These are phyloP conservation scores for Rotaria socialis DNA, from an alignment of 2,888 invertebrate species.

Conservation along the genomic window DNA sequence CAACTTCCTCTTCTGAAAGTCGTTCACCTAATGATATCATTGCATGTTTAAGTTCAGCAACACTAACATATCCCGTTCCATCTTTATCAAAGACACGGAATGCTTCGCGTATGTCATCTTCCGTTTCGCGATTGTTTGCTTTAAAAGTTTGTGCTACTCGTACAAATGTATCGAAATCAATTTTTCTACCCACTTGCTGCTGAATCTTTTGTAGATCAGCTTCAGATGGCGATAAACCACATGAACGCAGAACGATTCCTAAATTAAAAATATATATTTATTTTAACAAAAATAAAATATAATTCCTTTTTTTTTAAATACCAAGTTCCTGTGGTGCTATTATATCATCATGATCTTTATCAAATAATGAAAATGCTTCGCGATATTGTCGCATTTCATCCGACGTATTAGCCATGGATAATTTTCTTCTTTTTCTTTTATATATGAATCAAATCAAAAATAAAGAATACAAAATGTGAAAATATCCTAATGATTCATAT, in stretches of 20 bases:
- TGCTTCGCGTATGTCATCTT: conserved; percentile 33
- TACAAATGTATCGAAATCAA: conserved; percentile 31
- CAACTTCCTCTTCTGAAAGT: conserved; percentile 13
- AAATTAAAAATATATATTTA: not conserved
- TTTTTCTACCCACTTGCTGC: conserved; percentile 24
- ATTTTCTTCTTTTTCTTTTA: not conserved
- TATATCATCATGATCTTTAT: conserved; percentile 33
- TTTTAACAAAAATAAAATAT: not conserved
- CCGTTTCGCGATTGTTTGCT: conserved; percentile 18
- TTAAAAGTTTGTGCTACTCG: not conserved
- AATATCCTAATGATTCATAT: not conserved
- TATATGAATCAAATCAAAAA: not conserved
- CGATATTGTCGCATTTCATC: conserved; percentile 31
- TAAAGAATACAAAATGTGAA: not conserved
- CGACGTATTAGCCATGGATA: not conserved
- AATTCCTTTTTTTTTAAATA: not conserved
- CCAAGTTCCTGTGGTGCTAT: conserved; percentile 31
- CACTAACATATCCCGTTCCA: conserved; percentile 31
- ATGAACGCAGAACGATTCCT: conserved; percentile 34
- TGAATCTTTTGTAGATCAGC: conserved; percentile 35
- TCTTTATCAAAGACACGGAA: conserved; percentile 32
- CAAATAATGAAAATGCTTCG: conserved; percentile 33
- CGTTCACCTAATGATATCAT: conserved; percentile 36
- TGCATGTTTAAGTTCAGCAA: conserved; percentile 2
- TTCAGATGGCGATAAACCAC: conserved; percentile 31